Evolutionary conservation across 2,113 vertebrate genomes (phyloP).

Genomic region (Hemiprocne comata): DNA sequence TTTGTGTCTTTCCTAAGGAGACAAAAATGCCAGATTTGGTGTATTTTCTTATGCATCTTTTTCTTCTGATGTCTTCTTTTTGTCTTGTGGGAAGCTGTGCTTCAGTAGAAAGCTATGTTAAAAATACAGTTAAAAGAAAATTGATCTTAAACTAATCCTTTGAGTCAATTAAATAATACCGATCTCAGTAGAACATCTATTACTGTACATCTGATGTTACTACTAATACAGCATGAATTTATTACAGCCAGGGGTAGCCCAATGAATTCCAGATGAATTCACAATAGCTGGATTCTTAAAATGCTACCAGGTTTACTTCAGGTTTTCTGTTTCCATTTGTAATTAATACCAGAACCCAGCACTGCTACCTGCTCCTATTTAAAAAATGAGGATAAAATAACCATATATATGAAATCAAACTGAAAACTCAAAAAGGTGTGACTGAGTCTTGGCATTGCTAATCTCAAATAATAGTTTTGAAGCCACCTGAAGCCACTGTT

Average conservation of each 20-base stretch:
- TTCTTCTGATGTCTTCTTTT: slow-evolving; percentile 1
- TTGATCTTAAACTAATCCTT: slow-evolving; percentile 57
- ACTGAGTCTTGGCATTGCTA: not conserved
- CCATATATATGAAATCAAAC: not conserved
- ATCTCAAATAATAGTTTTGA: not conserved
- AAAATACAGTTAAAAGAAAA: slow-evolving; percentile 38
- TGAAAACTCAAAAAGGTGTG: not conserved
- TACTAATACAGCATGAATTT: slow-evolving; percentile 59
- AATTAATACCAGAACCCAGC: slow-evolving; percentile 51
- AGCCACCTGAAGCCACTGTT: not conserved
- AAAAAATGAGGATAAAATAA: not conserved
- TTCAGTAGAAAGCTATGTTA: not conserved
- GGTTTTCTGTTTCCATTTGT: slow-evolving; percentile 54
- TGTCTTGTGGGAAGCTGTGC: not conserved
- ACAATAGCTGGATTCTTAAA: slow-evolving; percentile 61
- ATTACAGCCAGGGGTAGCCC: slow-evolving; percentile 48
- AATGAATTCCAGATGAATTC: slow-evolving; percentile 66
- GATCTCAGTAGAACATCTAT: slow-evolving; percentile 58
- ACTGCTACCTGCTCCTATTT: slow-evolving; percentile 28
- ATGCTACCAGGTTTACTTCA: slow-evolving; percentile 59
- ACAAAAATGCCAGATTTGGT: not conserved
- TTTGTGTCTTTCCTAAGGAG: not conserved
- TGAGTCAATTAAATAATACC: slow-evolving; percentile 59
- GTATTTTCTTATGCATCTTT: slow-evolving; percentile 12
- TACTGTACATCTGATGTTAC: slow-evolving; percentile 50